A percentile compares a stretch with the other conserved stretches of the same genome.
Evolutionary conservation across 2,113 vertebrate genomes (phyloP).

Genomic region (Leptobrachium ailaonicum): DNA sequence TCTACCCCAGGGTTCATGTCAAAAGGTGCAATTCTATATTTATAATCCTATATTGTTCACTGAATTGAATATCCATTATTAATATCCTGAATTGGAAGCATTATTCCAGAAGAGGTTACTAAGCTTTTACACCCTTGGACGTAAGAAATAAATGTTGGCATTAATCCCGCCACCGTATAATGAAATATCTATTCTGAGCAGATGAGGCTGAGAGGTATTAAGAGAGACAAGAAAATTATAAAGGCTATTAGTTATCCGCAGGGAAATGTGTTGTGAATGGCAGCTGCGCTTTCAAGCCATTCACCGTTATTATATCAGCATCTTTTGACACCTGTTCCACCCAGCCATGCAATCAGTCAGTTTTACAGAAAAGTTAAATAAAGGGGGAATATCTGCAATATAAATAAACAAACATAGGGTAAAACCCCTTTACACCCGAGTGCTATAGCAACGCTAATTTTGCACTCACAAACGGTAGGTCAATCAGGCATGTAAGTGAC

Average conservation of each 20-base stretch:
- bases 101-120: neutral
- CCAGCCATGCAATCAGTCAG: neutral
- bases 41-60: neutral
- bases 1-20: too few relatives aligned
- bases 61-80: neutral
- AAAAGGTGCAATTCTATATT: too few relatives aligned
- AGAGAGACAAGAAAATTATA: neutral
- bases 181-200: neutral
- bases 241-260: neutral
- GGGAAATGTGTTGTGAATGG: constrained; percentile 7
- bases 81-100: neutral
- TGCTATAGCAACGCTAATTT: too few relatives aligned
- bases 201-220: neutral
- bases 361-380: neutral
- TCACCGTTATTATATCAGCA: constrained; percentile 7
- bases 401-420: too few relatives aligned
- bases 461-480: too few relatives aligned
- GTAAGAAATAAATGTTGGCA: neutral
- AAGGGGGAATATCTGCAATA: too few relatives aligned
- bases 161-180: neutral
- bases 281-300: constrained; percentile 8
- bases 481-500: too few relatives aligned
- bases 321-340: constrained; percentile 9
- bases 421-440: too few relatives aligned
- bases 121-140: neutral